Evolutionary conservation across 2,888 invertebrate species (phyloP), one percentile per base, ranked within the genome.

Genomic region (Drosophila merina): DNA sequence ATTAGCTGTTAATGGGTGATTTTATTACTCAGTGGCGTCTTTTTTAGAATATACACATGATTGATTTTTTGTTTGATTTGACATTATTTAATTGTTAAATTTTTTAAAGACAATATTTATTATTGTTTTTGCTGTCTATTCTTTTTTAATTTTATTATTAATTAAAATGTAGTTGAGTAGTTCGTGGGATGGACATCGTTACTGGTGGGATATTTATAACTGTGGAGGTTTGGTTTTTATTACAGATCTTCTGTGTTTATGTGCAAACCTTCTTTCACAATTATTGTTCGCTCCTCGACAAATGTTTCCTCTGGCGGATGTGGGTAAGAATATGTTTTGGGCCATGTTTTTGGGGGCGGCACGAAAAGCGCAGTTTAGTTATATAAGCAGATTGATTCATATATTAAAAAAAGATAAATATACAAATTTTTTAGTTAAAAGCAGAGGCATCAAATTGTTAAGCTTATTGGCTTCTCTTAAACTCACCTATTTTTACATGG

Each of bases 191-290:
- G 54, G 71, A 76, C 79, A 77, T 77, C 79, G 67, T 66, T 74
- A 76, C 77, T 75, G 75, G 77, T 72, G 57, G 74, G 64, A 52
- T 72, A 68, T 74, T 54, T 67, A 42, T 68, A 59, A 60, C 66
- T 50, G 40, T 51, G 40, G 38, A 50, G 48, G 63, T 59, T 60
- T 57, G 26, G 12, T 58, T 52, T 20, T 20, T 63, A 31, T 58
- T 88, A 90, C 88, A 85, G 88, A 80, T 88, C 80, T 75, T 90
- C 89, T 80, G 86, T 86, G 79, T 90, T 81, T 87, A 88, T 83
- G 77, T 83, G 85, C 91, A 90, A 91, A 91, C 91, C 91, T 91
- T 91, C 91, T 75, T 89, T 84, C 77, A 91, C 90, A 74, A 90
- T 87, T 77, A 91, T 87, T 57, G 91, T 91, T 76, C 90, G 89